Evolutionary conservation across 1,140 invertebrate genomes (phyloP), one percentile per base, ranked within the genome.

Genomic region (Andrena cerasifolii): DNA sequence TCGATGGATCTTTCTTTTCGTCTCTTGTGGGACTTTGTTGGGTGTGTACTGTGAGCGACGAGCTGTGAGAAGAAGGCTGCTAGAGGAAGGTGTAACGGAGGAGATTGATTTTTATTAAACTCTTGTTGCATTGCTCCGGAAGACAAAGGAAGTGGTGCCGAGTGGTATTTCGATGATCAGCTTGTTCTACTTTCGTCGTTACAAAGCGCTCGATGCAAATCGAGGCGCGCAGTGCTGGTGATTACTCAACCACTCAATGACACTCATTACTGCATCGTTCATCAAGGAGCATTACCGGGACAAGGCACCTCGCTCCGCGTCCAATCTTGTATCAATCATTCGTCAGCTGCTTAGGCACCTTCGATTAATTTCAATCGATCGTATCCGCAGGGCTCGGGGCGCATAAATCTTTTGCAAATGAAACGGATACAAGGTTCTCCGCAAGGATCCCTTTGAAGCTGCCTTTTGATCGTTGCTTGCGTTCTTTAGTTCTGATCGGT

Each of bases 361-460:
- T 63, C 59, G 24, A 74, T 74, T 74, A 74, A 74, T 74, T 74
- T 74, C 59, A 65, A 54, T 74, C 61, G 61, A 53, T 74, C 33
- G 71, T 54, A 74, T 53, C 67, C 45, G n/a, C 21, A 21, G 31
- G 51, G 58, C 49, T 70, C 79, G 65, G 26, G 56, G 58, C 62
- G 79, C 65, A 81, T 82, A 82, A 82, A 82, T 82, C 80, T 82
- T 63, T 45, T 21, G 26, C 74, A 51, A 71, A 80, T 82, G 61
- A 82, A 73, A 82, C 79, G 45, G 51, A 77, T 53, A 59, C 54
- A 56, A 65, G 73, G 62, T 61, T 77, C 76, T 80, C 62, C 49
- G 18, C 72, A 21, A 47, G 45, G 58, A 81, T 65, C 53, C 36
- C 61, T 82, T 81, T 81, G 78, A 82, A 36, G 70, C 45, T 63